Conservation (phyloP, 2,888 invertebrate species). For the Sericinus montela region DNA sequence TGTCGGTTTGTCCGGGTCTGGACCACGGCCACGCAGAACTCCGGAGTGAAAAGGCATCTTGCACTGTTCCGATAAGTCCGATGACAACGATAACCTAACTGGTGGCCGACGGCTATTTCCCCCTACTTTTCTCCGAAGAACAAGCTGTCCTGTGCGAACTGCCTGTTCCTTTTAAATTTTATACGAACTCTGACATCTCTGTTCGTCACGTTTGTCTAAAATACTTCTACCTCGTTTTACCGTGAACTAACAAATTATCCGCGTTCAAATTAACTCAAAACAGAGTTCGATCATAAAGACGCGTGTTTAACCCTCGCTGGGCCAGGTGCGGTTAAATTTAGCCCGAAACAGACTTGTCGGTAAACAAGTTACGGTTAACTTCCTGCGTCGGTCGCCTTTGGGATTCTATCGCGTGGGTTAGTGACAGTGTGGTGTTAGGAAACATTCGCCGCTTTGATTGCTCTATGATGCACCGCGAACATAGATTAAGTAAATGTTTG, state of each 20-base stretch:
- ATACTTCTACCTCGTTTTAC: no score
- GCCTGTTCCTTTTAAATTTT: no score
- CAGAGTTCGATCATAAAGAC: not conserved
- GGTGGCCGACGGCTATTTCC: no score
- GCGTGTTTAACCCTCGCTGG: constrained; percentile 19
- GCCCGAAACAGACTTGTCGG: constrained; percentile 20
- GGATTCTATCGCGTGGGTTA: not conserved
- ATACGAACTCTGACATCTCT: no score
- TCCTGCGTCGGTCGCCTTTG: constrained; percentile 26
- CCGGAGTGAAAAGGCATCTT: no score
- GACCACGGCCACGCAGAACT: no score
- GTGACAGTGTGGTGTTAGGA: constrained; percentile 1
- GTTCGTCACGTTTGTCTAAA: no score
- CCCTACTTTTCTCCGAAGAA: no score
- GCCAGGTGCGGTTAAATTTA: constrained; percentile 31
- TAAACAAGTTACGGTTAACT: constrained; percentile 35
- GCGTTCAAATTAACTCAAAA: not conserved
- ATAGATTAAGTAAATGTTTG: not conserved
- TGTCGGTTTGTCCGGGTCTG: no score
- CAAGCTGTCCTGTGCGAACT: no score
- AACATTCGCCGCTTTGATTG: constrained; percentile 10
- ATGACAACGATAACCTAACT: no score
- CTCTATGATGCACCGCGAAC: not conserved
- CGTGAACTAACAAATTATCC: not conserved
- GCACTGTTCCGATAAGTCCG: no score